These are phyloP conservation scores for Gopherus flavomarginatus DNA, from an alignment of 2,113 vertebrate species.

Conservation along the genomic window DNA sequence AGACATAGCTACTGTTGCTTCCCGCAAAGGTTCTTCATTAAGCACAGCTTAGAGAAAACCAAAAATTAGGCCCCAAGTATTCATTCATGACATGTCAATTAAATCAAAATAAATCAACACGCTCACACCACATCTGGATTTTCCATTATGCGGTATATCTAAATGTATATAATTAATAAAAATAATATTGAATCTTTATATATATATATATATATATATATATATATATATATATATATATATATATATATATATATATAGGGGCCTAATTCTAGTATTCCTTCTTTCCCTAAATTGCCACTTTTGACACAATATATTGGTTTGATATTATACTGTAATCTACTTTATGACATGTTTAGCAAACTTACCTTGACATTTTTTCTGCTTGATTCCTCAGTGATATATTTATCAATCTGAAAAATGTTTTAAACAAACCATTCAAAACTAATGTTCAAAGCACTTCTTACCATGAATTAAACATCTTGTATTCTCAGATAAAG, in stretches of 20 bases:
- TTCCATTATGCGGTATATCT: not conserved
- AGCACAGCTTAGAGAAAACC: not conserved
- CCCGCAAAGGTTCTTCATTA: not conserved
- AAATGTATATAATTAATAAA: not conserved
- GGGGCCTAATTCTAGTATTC: not conserved
- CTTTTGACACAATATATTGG: not conserved
- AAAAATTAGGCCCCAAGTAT: not conserved
- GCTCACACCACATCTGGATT: not conserved
- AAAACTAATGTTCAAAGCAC: not conserved
- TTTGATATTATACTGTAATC: not conserved
- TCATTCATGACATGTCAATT: not conserved
- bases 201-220: too few species aligned
- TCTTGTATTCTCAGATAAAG: not conserved
- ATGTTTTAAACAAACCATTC: not conserved
- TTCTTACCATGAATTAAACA: not conserved
- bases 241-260: not conserved
- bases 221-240: too few species aligned
- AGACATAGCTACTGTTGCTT: not conserved
- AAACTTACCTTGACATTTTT: slow-evolving; percentile 8
- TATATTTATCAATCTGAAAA: slow-evolving; percentile 4
- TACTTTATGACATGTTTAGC: not conserved
- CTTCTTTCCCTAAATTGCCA: not conserved
- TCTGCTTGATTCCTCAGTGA: not conserved
- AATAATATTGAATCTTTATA: not conserved
- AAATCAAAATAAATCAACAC: not conserved